These are phyloP conservation scores for Fopius arisanus DNA, from an alignment of 1,140 invertebrate species.

Conservation along the genomic window DNA sequence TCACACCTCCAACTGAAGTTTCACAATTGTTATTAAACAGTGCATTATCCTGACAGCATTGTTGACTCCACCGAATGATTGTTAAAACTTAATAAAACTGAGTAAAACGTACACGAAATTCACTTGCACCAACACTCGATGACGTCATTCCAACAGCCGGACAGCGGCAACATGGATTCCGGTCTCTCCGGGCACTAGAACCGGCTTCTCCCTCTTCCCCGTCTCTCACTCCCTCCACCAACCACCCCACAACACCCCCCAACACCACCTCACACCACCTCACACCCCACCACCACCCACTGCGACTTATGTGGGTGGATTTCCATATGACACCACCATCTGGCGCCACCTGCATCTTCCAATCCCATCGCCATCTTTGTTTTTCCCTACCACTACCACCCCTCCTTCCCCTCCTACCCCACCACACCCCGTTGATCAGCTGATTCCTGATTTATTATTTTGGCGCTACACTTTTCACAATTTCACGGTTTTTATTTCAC, in stretches of 20 bases:
- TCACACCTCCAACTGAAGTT: too few relatives aligned
- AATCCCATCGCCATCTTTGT: not conserved
- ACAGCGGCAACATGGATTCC: slow-evolving; percentile 40
- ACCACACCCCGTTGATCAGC: too few relatives aligned
- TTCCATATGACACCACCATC: not conserved
- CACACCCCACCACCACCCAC: not conserved
- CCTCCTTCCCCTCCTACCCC: too few relatives aligned
- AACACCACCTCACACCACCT: not conserved
- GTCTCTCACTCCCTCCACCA: not conserved
- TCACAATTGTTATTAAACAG: not conserved
- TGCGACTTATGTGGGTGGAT: not conserved
- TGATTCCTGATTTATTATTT: too few relatives aligned
- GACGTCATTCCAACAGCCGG: slow-evolving; percentile 47
- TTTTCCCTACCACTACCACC: too few relatives aligned
- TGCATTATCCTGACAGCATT: slow-evolving; percentile 53
- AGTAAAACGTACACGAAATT: slow-evolving; percentile 32
- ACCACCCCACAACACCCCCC: not conserved
- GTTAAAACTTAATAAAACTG: not conserved
- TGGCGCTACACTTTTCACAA: too few relatives aligned
- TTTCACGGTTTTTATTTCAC: too few relatives aligned
- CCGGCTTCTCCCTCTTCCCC: slow-evolving; percentile 16
- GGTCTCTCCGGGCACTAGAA: slow-evolving; percentile 19
- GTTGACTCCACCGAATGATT: slow-evolving; percentile 40
- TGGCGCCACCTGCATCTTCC: not conserved
- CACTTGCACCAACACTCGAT: slow-evolving; percentile 53